A percentile compares a stretch with the other conserved stretches of the same genome.
phyloP scores from a whole-genome alignment of 2,113 vertebrate species.

The Apistogramma diplotaenia region DNA sequence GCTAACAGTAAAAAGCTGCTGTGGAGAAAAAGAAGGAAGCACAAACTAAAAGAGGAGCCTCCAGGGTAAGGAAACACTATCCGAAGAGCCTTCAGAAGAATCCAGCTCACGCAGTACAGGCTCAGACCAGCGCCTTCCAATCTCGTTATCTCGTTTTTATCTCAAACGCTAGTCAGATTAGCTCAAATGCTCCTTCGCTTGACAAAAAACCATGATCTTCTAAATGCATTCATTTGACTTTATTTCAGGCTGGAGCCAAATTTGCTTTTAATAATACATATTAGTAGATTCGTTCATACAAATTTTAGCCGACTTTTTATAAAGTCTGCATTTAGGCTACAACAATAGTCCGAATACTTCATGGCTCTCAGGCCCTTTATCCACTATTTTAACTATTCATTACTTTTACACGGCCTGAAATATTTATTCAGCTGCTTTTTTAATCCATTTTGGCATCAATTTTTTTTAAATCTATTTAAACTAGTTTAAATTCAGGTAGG shows the following conservation, averaged over 20 bases:
- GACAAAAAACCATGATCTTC: not conserved
- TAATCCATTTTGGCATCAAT: not conserved
- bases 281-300: not conserved
- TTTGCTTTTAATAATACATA: not conserved
- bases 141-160: not conserved
- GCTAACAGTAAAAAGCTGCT: conserved; percentile 58
- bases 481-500: not conserved
- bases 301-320: not conserved
- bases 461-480: not conserved
- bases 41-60: conserved; percentile 37
- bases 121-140: not conserved
- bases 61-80: conserved; percentile 40
- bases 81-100: conserved; percentile 45
- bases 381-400: not conserved
- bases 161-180: not conserved
- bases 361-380: not conserved
- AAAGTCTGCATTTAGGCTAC: not conserved
- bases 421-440: not conserved
- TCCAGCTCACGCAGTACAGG: not conserved
- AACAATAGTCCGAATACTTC: not conserved
- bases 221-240: not conserved
- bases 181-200: not conserved
- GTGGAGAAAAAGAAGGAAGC: conserved; percentile 9
- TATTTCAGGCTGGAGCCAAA: not conserved
- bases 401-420: not conserved